Evolutionary conservation across 1,140 invertebrate genomes (phyloP), one percentile per base, ranked within the genome.

Genomic region (Aphidius gifuensis): DNA sequence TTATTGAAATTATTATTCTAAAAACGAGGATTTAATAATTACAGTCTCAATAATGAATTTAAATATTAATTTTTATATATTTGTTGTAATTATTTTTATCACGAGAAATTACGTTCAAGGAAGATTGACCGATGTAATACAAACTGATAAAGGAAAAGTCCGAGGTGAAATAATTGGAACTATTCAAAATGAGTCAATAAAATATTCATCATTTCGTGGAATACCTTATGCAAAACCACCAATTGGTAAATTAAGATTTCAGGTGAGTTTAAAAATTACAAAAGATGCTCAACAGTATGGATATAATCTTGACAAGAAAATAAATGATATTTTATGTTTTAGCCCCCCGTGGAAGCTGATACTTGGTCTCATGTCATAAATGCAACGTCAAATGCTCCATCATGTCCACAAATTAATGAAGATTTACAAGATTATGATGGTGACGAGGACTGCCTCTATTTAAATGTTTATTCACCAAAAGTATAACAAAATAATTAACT

Each of bases 401-500:
- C 49, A n/a, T 74, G 74, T 39, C 47, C 66, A 5, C 69, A 62
- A 23, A 61, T 23, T 49, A 56, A 47, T 32, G 23, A 32, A 32
- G 23, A 32, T 32, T 1, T 5, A 4, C 6, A n/a, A 7, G 51
- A 51, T 3, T 38, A 32, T 6, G 32, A 38, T 9, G 50, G 50
- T n/a, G 11, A 51, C 11, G 50, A 38, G 73, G 85, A 91, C 69
- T 90, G 88, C 67, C 75, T 91, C 0, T 84, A 84, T 61, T 69
- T 91, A 5, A 88, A 88, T 61, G 83, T 91, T 5, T 87, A 85
- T 65, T 82, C 81, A 9, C 87, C 87, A 1, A 60, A 74, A 55
- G 69, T 70, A 62, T 58, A 32, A 32, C 23, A 32, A 32, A 3
- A 32, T 32, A 32, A 32, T 4, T 4, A 32, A 32, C 4, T 32